These are phyloP conservation scores for Gambelia wislizenii DNA, from an alignment of 2,797 vertebrate genomes.

Conservation along the genomic window DNA sequence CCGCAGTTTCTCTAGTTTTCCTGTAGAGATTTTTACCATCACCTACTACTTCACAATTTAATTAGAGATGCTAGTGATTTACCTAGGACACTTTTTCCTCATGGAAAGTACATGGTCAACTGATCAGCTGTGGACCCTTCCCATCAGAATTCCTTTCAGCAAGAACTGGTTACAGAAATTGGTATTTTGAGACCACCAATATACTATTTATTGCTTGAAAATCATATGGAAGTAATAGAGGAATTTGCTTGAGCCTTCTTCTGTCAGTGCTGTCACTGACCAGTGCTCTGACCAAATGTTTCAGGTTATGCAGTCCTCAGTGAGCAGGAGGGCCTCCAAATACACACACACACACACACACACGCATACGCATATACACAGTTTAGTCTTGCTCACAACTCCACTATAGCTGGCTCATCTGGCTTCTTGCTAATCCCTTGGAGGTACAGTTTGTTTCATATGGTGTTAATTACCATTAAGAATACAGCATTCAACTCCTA, in stretches of 20 bases:
- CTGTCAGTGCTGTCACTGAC: background rate
- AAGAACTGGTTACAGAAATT: background rate
- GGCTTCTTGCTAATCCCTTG: background rate
- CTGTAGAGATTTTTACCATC: background rate
- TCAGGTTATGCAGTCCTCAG: background rate
- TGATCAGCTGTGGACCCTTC: background rate
- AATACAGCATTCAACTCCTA: too few species aligned
- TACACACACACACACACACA: too few species aligned
- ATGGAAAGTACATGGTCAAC: background rate
- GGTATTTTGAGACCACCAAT: too few species aligned
- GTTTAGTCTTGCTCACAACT: background rate
- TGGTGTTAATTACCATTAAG: too few species aligned
- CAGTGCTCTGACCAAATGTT: background rate
- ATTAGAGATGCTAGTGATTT: background rate
- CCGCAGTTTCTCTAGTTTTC: background rate
- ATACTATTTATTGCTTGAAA: background rate
- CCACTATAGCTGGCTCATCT: background rate
- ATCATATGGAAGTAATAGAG: background rate
- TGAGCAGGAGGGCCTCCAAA: too few species aligned
- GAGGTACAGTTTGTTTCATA: background rate
- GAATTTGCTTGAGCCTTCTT: background rate
- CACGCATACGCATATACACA: too few species aligned
- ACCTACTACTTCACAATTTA: background rate
- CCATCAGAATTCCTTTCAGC: background rate
- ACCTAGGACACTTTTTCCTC: background rate